Evolutionary conservation across 2,797 vertebrate genomes (phyloP).

Genomic region (Agapornis canus): DNA sequence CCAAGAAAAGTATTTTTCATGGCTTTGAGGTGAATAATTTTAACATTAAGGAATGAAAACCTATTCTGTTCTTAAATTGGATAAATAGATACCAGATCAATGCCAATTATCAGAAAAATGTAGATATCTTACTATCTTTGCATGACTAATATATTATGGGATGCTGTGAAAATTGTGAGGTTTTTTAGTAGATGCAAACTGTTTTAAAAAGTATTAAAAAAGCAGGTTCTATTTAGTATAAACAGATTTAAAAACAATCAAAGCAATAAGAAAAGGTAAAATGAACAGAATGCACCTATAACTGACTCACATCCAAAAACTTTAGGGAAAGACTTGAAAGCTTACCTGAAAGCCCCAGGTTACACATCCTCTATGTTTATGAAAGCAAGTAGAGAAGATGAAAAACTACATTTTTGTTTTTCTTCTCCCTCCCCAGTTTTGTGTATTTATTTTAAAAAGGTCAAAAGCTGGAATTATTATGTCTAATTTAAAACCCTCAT

Average conservation of each 20-base stretch:
- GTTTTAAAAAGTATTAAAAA: not conserved
- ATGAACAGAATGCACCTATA: not conserved
- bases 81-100: conserved; percentile 13
- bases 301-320: not conserved
- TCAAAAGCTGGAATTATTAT: not conserved
- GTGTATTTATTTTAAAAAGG: not conserved
- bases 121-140: not conserved
- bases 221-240: not conserved
- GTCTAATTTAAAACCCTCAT: not conserved
- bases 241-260: not conserved
- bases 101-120: conserved; percentile 34
- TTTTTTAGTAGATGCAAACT: not conserved
- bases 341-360: not conserved
- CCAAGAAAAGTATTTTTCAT: conserved; percentile 52
- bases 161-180: not conserved
- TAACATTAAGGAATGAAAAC: conserved; percentile 51
- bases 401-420: not conserved
- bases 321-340: not conserved
- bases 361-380: not conserved
- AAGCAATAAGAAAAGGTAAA: not conserved
- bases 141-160: not conserved
- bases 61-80: conserved; percentile 41
- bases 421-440: not conserved
- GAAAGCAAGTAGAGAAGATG: not conserved
- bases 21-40: conserved; percentile 51